These are phyloP conservation scores for Diglossa cyanea DNA, from an alignment of 2,797 vertebrate species.

Conservation along the genomic window DNA sequence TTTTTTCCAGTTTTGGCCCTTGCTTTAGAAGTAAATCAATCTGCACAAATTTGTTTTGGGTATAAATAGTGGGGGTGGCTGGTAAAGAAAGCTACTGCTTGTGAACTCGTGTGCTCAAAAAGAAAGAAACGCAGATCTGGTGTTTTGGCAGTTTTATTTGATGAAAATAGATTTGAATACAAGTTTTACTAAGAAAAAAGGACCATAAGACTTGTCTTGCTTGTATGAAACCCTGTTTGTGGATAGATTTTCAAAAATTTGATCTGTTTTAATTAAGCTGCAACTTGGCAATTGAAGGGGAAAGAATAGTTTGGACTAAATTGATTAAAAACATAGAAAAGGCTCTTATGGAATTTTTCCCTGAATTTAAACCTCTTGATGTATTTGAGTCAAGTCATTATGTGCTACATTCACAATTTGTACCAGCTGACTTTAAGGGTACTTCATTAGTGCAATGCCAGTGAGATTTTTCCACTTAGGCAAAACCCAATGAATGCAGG, in stretches of 20 bases:
- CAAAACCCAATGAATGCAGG: background rate
- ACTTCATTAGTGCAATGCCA: background rate
- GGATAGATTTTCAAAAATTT: background rate
- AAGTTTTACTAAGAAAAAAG: background rate
- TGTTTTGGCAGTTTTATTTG: background rate
- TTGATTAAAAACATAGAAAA: background rate
- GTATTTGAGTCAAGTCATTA: background rate
- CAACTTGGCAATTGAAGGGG: background rate
- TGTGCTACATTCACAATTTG: background rate
- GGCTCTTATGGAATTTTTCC: background rate
- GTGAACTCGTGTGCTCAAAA: background rate
- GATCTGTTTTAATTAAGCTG: conserved; percentile 11
- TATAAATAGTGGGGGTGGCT: background rate
- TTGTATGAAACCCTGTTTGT: background rate
- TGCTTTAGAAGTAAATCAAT: background rate
- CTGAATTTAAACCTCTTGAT: background rate
- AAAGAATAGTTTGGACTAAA: background rate
- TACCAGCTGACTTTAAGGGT: conserved; percentile 14
- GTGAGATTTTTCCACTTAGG: background rate
- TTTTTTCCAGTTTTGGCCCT: background rate
- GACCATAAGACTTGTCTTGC: background rate
- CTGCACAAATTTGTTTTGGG: background rate
- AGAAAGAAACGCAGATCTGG: background rate
- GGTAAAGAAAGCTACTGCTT: background rate
- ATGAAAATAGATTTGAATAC: background rate